Evolutionary conservation across 2,888 invertebrate species (phyloP).

Genomic region (Steinernema scapterisci): DNA sequence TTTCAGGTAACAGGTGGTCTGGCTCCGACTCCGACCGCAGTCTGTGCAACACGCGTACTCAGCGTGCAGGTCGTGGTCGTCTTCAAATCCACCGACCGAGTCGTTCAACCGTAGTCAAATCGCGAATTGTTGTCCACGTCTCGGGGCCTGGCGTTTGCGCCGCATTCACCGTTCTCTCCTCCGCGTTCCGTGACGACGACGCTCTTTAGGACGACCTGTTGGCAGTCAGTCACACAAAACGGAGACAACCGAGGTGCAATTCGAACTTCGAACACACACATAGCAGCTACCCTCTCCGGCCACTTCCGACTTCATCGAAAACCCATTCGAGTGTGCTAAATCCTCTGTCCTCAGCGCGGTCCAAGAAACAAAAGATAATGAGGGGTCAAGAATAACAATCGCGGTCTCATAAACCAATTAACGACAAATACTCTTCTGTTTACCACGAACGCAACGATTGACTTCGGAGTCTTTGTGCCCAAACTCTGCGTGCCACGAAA

Average conservation of each 20-base stretch:
- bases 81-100: conserved; percentile 29
- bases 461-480: not conserved
- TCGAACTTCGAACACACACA: no score
- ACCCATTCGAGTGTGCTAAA: conserved; percentile 8
- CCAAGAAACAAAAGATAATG: conserved; percentile 27
- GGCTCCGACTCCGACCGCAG: not conserved
- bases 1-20: conserved; percentile 29
- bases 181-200: conserved; percentile 12
- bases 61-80: not conserved
- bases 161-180: conserved; percentile 3
- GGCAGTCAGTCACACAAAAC: not conserved
- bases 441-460: not conserved
- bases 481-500: no score
- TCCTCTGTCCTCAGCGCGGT: conserved; percentile 13
- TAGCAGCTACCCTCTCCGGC: no score
- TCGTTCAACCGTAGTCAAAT: conserved; percentile 22
- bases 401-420: conserved; percentile 4
- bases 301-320: not conserved
- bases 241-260: not conserved
- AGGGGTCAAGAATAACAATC: conserved; percentile 30
- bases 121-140: conserved; percentile 31
- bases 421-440: not conserved
- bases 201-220: not conserved
- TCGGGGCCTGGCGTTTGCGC: conserved; percentile 4
- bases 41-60: conserved; percentile 12